Evolutionary conservation across 2,113 vertebrate species (phyloP).

Genomic region (Hyla sarda): DNA sequence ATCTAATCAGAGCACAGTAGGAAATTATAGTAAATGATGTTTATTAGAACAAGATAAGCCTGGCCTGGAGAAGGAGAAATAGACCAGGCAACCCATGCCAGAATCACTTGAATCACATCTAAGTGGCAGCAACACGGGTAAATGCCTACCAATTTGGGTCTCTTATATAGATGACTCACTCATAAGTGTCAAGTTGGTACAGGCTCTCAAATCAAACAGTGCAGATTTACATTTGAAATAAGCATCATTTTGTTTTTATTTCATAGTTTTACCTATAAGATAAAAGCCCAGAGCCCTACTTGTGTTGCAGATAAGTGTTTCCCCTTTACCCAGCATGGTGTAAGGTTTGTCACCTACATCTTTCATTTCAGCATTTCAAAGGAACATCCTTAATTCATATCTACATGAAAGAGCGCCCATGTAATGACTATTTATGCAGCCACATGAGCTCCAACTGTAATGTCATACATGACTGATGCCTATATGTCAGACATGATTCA

Average conservation of each 20-base stretch:
- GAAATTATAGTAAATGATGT: slow-evolving; percentile 63
- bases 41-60: slow-evolving; percentile 60
- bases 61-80: slow-evolving; percentile 61
- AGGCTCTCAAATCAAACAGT: too few relatives aligned
- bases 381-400: slow-evolving; percentile 26
- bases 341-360: neutral
- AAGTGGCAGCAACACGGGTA: slow-evolving; percentile 63
- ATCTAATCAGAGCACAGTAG: slow-evolving; percentile 71
- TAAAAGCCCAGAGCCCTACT: slow-evolving; percentile 17
- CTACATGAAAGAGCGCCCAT: slow-evolving; percentile 18
- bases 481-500: neutral
- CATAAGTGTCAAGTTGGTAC: neutral
- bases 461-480: slow-evolving; percentile 13
- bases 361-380: slow-evolving; percentile 18
- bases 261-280: neutral
- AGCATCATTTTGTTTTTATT: too few relatives aligned
- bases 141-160: slow-evolving; percentile 57
- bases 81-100: slow-evolving; percentile 60
- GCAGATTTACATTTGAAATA: too few relatives aligned
- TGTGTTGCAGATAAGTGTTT: neutral
- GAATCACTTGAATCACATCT: slow-evolving; percentile 63
- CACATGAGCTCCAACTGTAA: neutral
- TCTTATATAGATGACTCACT: slow-evolving; percentile 34
- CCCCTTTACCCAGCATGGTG: slow-evolving; percentile 14
- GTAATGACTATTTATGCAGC: slow-evolving; percentile 33